These are phyloP conservation scores for Ecliptopera silaceata DNA, from an alignment of 2,888 invertebrate genomes.

Conservation along the genomic window DNA sequence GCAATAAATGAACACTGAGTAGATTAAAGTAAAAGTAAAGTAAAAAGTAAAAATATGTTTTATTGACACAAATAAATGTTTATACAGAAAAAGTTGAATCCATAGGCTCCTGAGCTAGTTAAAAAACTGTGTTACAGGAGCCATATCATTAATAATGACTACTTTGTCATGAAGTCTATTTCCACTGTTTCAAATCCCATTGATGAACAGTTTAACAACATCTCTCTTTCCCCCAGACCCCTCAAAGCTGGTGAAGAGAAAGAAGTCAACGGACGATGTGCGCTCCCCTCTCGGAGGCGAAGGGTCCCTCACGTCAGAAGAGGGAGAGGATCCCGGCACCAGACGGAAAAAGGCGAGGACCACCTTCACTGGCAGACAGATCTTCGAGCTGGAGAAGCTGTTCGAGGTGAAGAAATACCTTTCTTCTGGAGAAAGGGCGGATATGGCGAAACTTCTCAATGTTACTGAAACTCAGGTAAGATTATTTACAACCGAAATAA, in stretches of 20 bases:
- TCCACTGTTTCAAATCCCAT: too few species aligned
- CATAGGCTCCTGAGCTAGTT: too few species aligned
- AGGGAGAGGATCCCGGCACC: constrained; percentile 82
- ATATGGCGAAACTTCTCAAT: constrained; percentile 96
- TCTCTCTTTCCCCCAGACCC: constrained; percentile 55
- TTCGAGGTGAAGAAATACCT: constrained; percentile 98
- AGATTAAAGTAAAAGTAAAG: too few species aligned
- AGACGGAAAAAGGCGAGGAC: constrained; percentile 93
- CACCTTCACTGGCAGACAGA: constrained; percentile 97
- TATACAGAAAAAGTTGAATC: too few species aligned
- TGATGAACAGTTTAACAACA: too few species aligned
- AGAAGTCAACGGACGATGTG: constrained; percentile 76
- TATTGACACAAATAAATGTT: too few species aligned
- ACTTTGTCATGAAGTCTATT: too few species aligned
- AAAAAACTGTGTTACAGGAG: too few species aligned
- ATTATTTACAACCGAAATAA: background rate
- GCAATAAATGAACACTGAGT: too few species aligned
- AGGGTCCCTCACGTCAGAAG: constrained; percentile 73
- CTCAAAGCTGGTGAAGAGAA: constrained; percentile 70
- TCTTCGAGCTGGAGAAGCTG: constrained; percentile 97
- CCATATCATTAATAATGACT: too few species aligned
- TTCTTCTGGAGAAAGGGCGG: constrained; percentile 96
- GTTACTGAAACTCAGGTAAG: constrained; percentile 98
- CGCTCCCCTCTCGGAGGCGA: constrained; percentile 72
- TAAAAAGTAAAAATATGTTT: too few species aligned